A percentile compares a stretch with the other conserved stretches of the same genome.
Evolutionary conservation across 2,888 invertebrate species (phyloP).

Genomic region (Drosophila maculinotata): DNA sequence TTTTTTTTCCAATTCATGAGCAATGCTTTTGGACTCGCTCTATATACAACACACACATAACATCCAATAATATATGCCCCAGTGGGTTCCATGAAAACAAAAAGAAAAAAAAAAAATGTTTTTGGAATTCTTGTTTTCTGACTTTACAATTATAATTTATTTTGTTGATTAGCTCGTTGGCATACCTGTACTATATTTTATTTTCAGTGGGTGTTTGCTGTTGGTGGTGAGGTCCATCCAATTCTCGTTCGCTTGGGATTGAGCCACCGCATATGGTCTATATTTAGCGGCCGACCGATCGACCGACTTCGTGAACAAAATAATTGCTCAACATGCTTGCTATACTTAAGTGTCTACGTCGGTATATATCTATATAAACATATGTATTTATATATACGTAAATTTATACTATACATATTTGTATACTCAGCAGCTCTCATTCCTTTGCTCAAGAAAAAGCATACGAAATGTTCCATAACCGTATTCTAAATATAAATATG

Average conservation of each 20-base stretch:
- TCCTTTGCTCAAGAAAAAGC: conserved; percentile 39
- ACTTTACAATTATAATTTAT: conserved; percentile 46
- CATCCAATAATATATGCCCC: conserved; percentile 80
- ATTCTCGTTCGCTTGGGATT: conserved; percentile 34
- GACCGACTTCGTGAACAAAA: conserved; percentile 73
- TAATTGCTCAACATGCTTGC: conserved; percentile 71
- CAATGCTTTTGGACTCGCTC: conserved; percentile 54
- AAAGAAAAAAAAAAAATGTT: conserved; percentile 23
- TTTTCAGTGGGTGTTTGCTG: conserved; percentile 54
- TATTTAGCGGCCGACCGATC: conserved; percentile 68
- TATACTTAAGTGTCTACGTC: conserved; percentile 32
- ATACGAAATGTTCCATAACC: conserved; percentile 75
- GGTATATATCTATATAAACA: neutral
- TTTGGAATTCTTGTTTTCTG: conserved; percentile 51
- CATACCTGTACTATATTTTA: conserved; percentile 51
- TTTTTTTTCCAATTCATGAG: conserved; percentile 63
- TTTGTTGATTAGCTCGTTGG: conserved; percentile 28
- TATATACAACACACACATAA: conserved; percentile 55
- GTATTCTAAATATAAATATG: conserved; percentile 81
- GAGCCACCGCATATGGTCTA: conserved; percentile 70
- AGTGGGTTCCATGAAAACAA: conserved; percentile 79
- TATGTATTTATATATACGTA: conserved; percentile 15
- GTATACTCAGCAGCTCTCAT: conserved; percentile 23
- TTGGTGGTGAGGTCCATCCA: conserved; percentile 23
- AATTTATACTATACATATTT: conserved; percentile 8